A percentile compares a stretch with the other conserved stretches of the same genome.
phyloP scores from a whole-genome alignment of 2,888 invertebrate species.

The Eueremaeus valkanovi region DNA sequence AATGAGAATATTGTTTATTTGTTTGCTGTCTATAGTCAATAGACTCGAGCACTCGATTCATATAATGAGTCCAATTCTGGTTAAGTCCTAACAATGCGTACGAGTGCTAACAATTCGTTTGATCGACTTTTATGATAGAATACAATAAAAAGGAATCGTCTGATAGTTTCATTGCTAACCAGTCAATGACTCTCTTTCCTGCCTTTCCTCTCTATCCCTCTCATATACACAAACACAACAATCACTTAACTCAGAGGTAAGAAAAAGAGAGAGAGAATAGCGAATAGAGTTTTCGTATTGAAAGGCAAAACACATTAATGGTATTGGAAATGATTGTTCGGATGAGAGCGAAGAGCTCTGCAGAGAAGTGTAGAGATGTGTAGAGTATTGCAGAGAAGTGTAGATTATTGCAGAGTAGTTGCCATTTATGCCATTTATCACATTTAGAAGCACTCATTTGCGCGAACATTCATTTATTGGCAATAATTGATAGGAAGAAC shows the following conservation, averaged over 20 bases:
- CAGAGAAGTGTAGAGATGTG: no score
- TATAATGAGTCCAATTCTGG: neutral
- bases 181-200: constrained; percentile 11
- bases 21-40: neutral
- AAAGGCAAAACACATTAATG: neutral
- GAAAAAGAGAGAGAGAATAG: neutral
- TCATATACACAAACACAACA: neutral
- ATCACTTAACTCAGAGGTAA: neutral
- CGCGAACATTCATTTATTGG: neutral
- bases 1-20: no score
- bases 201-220: neutral
- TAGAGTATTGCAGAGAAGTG: neutral
- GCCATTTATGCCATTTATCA: neutral
- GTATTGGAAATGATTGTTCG: neutral
- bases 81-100: neutral
- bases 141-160: neutral
- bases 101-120: neutral
- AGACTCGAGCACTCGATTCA: neutral
- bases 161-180: constrained; percentile 10
- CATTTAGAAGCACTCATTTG: neutral
- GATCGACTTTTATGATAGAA: constrained; percentile 10
- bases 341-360: neutral
- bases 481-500: neutral
- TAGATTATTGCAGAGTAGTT: neutral
- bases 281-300: neutral